These are phyloP conservation scores for Melanophora roralis DNA, from an alignment of 2,888 invertebrate species.

Conservation along the genomic window DNA sequence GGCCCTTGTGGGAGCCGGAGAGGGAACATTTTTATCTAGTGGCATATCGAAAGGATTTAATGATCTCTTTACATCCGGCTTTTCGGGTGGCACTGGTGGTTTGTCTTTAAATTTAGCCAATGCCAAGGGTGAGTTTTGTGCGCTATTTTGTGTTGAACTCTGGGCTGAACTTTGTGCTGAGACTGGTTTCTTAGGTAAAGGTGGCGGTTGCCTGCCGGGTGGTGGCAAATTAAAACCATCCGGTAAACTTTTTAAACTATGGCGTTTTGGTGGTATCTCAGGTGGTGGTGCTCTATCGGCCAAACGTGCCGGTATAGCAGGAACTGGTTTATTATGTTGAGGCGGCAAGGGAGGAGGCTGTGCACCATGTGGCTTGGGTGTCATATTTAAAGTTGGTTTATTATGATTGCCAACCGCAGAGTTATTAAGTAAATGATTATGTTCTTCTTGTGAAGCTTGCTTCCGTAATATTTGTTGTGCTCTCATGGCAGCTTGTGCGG, in stretches of 20 bases:
- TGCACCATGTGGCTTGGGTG: constrained; percentile 64
- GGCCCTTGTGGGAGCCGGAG: constrained; percentile 72
- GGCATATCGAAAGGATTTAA: constrained; percentile 75
- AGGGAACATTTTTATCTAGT: constrained; percentile 67
- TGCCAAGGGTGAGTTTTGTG: constrained; percentile 74
- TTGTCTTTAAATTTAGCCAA: constrained; percentile 74
- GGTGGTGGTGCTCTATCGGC: constrained; percentile 74
- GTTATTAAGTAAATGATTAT: constrained; percentile 19
- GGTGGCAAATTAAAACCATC: constrained; percentile 73
- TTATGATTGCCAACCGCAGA: constrained; percentile 32
- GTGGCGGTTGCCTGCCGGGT: constrained; percentile 75
- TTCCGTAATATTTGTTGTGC: constrained; percentile 75
- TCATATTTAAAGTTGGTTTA: constrained; percentile 56
- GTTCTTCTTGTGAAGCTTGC: constrained; percentile 70
- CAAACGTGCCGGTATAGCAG: constrained; percentile 76
- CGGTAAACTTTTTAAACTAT: constrained; percentile 74
- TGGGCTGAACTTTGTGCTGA: constrained; percentile 71
- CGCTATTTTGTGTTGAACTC: constrained; percentile 68
- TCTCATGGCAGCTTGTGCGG: constrained; percentile 76
- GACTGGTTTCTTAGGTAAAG: constrained; percentile 74
- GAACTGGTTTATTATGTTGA: constrained; percentile 71
- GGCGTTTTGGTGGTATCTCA: constrained; percentile 77
- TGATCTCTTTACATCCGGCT: constrained; percentile 69
- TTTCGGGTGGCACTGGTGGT: constrained; percentile 71
- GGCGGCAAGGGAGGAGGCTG: constrained; percentile 69